phyloP scores from a whole-genome alignment of 2,888 invertebrate genomes.

The Anorthoa munda region DNA sequence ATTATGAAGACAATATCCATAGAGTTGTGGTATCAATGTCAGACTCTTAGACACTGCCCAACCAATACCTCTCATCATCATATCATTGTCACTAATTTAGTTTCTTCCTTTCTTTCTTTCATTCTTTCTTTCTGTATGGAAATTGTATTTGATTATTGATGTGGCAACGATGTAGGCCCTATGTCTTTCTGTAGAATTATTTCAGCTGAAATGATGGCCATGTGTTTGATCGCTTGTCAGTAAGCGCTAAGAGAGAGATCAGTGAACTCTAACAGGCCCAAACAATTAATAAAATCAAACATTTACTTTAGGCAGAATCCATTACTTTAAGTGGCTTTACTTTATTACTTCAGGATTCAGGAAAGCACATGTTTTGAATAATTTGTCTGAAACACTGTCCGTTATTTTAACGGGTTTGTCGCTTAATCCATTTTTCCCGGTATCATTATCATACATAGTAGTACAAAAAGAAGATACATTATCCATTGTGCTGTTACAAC shows the following conservation, averaged over 20 bases:
- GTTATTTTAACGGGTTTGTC: slow-evolving; percentile 54
- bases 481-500: slow-evolving; percentile 21
- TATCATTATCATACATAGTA: slow-evolving; percentile 60
- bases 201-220: background rate
- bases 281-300: slow-evolving; percentile 33
- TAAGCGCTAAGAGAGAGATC: slow-evolving; percentile 13
- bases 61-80: no score
- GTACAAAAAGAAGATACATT: slow-evolving; percentile 56
- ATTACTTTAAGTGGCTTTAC: slow-evolving; percentile 31
- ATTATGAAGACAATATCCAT: no score
- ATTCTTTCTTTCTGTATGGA: no score
- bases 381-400: slow-evolving; percentile 42
- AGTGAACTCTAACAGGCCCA: slow-evolving; percentile 7
- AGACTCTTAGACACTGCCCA: no score
- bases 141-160: background rate
- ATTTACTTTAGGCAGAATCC: slow-evolving; percentile 26
- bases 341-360: slow-evolving; percentile 30
- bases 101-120: no score
- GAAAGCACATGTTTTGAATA: slow-evolving; percentile 34
- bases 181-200: no score
- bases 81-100: no score
- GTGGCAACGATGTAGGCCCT: no score
- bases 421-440: slow-evolving; percentile 60
- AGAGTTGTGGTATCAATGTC: no score
- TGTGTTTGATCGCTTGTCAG: background rate